phyloP scores from a whole-genome alignment of 2,888 invertebrate genomes.

The Dicycla oo region DNA sequence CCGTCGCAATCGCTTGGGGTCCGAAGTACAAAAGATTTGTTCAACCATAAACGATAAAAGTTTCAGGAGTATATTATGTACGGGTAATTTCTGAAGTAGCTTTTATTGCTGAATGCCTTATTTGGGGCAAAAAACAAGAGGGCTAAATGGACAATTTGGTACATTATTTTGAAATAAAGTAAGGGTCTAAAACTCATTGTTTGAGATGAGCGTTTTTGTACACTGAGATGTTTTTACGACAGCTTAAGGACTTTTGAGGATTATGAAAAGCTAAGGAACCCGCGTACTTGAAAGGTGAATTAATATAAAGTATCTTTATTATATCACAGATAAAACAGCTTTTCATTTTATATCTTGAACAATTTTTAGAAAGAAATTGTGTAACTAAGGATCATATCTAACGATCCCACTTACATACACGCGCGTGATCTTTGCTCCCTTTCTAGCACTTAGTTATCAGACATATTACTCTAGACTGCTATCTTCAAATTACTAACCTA shows the following conservation, averaged over 20 bases:
- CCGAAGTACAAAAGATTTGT: slow-evolving; percentile 58
- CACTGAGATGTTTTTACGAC: slow-evolving; percentile 26
- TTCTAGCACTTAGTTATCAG: not conserved
- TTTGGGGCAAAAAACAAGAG: slow-evolving; percentile 29
- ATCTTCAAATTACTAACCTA: too few relatives aligned
- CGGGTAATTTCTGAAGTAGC: slow-evolving; percentile 41
- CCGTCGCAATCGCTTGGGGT: slow-evolving; percentile 20
- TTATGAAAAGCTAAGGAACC: slow-evolving; percentile 26
- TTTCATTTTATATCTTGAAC: not conserved
- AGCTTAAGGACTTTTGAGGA: slow-evolving; percentile 23
- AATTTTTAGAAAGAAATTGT: not conserved
- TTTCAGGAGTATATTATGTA: slow-evolving; percentile 51
- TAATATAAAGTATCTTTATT: slow-evolving; percentile 2
- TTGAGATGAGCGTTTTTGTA: slow-evolving; percentile 22
- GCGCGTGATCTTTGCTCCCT: not conserved
- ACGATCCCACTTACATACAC: not conserved
- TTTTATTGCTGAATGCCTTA: slow-evolving; percentile 35
- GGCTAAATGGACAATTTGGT: slow-evolving; percentile 27
- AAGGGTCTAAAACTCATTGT: slow-evolving; percentile 31
- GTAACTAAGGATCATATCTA: not conserved
- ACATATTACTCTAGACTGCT: not conserved
- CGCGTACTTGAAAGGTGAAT: slow-evolving; percentile 18
- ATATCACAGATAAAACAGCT: not conserved
- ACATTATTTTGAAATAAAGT: slow-evolving; percentile 40
- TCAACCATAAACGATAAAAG: slow-evolving; percentile 57